A percentile compares a stretch with the other conserved stretches of the same genome.
Conservation (phyloP, 2,113 vertebrate genomes). For the Paradisaea rubra region DNA sequence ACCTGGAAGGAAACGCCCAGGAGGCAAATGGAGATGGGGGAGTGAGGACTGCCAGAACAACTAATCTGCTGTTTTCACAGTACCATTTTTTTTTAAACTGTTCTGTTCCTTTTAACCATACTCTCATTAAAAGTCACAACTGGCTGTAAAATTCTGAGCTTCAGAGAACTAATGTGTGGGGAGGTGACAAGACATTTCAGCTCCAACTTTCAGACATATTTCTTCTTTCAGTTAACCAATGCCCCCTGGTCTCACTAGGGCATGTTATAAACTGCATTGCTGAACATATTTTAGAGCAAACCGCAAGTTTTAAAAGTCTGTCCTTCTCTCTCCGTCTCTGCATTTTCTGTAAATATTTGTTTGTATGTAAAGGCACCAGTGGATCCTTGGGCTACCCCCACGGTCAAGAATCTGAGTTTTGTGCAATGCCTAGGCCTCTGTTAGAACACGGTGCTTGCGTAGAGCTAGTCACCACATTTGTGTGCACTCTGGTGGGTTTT, state of each 20-base stretch:
- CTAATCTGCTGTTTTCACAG: conserved; percentile 1
- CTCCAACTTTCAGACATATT: background rate
- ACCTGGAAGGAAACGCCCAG: background rate
- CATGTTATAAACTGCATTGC: background rate
- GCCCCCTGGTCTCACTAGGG: background rate
- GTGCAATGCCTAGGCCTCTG: conserved; percentile 43
- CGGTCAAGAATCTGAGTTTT: conserved; percentile 5
- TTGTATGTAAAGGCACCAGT: conserved; percentile 51
- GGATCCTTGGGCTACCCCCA: conserved; percentile 17
- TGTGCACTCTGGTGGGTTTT: conserved; percentile 59
- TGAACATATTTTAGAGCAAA: conserved; percentile 27
- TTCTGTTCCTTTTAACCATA: background rate
- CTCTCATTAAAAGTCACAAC: background rate
- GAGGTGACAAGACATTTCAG: background rate
- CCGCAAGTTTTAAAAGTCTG: background rate
- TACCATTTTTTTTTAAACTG: background rate
- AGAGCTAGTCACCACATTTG: conserved; percentile 52
- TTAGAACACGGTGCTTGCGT: conserved; percentile 56
- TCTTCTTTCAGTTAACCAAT: conserved; percentile 11
- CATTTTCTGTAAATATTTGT: conserved; percentile 59
- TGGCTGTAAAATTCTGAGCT: conserved; percentile 24
- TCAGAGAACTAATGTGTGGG: background rate
- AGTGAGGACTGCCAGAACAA: conserved; percentile 4
- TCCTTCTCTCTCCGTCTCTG: background rate
- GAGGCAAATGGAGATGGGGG: background rate